Percentiles rank a stretch among this genome's conserved stretches.
phyloP scores from a whole-genome alignment of 2,113 vertebrate genomes.

The Leucosticte australis region DNA sequence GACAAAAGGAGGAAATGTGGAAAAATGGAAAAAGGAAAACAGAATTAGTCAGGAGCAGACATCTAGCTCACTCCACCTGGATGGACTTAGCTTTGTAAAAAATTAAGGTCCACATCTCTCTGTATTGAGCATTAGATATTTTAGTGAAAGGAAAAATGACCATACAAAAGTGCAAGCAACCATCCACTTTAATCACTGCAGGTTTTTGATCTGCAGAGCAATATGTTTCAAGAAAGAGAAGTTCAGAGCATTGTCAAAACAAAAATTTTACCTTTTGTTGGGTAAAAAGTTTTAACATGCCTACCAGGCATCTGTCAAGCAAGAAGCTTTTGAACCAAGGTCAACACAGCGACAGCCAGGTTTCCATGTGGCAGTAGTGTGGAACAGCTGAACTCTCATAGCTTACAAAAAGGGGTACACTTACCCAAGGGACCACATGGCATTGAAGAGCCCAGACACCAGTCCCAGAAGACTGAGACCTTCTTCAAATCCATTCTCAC shows the following conservation, averaged over 20 bases:
- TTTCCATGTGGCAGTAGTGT: neutral
- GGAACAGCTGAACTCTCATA: neutral
- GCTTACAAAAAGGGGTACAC: neutral
- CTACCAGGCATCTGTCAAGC: neutral
- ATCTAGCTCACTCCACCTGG: neutral
- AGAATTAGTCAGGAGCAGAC: neutral
- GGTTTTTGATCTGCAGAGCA: neutral
- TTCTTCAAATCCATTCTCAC: conserved; percentile 82
- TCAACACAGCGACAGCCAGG: neutral
- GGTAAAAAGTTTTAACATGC: neutral
- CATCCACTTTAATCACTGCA: neutral
- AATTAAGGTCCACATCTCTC: neutral
- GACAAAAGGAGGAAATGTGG: neutral
- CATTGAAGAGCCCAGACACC: conserved; percentile 76
- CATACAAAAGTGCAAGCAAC: neutral
- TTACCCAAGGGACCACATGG: conserved; percentile 80
- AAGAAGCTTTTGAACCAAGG: neutral
- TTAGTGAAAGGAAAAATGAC: neutral
- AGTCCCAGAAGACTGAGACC: conserved; percentile 77
- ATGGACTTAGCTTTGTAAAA: neutral
- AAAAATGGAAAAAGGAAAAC: neutral
- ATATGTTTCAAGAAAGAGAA: neutral
- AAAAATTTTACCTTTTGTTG: neutral
- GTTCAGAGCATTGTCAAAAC: neutral
- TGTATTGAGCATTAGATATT: neutral